Percentiles rank a stretch among this genome's conserved stretches.
These are phyloP conservation scores for Hyppa rectilinea DNA, from an alignment of 2,888 invertebrate species.

Conservation along the genomic window DNA sequence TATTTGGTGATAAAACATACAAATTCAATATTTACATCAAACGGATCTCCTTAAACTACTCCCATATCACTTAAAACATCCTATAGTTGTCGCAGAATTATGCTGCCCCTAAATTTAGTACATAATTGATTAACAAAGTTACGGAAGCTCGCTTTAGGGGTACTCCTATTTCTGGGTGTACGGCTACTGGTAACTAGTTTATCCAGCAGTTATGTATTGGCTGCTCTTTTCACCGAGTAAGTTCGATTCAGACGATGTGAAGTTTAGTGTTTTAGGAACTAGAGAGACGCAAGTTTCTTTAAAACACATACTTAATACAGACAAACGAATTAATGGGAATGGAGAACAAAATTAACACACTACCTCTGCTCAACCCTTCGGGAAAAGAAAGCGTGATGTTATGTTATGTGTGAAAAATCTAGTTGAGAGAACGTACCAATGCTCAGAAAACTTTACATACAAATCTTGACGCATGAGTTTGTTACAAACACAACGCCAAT, in stretches of 20 bases:
- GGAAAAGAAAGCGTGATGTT: too few species aligned
- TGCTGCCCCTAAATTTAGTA: conserved; percentile 43
- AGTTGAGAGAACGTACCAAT: too few species aligned
- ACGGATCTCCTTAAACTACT: conserved; percentile 25
- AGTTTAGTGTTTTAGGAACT: conserved; percentile 16
- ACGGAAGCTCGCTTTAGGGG: conserved; percentile 40
- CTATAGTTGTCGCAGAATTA: conserved; percentile 42
- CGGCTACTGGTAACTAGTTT: conserved; percentile 51
- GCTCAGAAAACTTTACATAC: too few species aligned
- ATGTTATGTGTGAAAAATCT: too few species aligned
- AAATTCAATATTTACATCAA: conserved; percentile 25
- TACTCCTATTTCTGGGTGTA: conserved; percentile 25
- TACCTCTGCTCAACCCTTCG: too few species aligned
- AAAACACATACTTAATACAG: not conserved
- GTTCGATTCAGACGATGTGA: conserved; percentile 8
- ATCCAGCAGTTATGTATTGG: conserved; percentile 36
- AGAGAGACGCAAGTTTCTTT: not conserved
- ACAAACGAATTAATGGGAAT: not conserved
- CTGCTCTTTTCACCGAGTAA: conserved; percentile 26
- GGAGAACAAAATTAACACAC: too few species aligned
- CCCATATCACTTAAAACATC: conserved; percentile 39
- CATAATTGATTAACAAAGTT: conserved; percentile 64
- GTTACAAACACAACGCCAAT: too few species aligned
- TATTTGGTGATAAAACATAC: too few species aligned
- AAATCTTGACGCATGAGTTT: too few species aligned